Evolutionary conservation across 1,140 invertebrate species (phyloP).

Genomic region (Acyrthosiphon pisum): DNA sequence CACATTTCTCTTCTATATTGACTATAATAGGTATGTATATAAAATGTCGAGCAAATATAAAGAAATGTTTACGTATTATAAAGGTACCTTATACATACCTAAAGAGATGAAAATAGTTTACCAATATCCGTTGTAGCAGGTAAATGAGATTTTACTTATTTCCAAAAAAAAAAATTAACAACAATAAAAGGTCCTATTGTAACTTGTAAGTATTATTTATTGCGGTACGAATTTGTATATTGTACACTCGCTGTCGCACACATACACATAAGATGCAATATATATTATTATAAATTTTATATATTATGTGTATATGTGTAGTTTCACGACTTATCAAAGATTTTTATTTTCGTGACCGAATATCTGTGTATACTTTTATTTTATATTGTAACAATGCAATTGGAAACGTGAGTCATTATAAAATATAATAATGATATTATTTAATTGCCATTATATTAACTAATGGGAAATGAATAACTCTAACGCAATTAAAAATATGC

Average conservation of each 20-base stretch:
- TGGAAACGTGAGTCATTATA: neutral
- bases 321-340: neutral
- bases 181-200: neutral
- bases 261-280: neutral
- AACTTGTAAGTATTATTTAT: neutral
- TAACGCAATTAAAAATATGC: constrained; percentile 7
- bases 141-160: neutral
- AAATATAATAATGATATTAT: neutral
- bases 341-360: neutral
- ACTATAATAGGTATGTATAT: no score
- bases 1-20: neutral
- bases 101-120: neutral
- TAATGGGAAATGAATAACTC: neutral
- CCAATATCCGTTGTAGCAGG: neutral
- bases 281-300: neutral
- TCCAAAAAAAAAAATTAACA: neutral
- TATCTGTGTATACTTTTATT: neutral
- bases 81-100: neutral
- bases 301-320: neutral
- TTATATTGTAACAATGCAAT: neutral
- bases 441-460: neutral
- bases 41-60: constrained; percentile 7
- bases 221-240: neutral
- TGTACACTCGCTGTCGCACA: neutral
- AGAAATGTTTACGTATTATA: neutral